Evolutionary conservation across 2,797 vertebrate species (phyloP).

Genomic region (Leuciscus waleckii): DNA sequence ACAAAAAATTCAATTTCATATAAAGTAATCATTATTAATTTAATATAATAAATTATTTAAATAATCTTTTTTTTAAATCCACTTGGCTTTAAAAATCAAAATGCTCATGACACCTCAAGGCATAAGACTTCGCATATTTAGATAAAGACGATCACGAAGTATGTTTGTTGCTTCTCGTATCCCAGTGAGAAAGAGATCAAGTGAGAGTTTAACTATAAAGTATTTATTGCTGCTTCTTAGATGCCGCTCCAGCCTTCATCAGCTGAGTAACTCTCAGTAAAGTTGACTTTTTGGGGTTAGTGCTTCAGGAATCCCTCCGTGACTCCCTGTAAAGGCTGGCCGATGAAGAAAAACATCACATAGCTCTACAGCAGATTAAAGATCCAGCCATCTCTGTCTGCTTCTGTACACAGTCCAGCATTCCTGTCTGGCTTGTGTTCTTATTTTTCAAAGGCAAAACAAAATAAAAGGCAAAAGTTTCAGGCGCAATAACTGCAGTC

Average conservation of each 20-base stretch:
- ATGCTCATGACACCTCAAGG: neutral
- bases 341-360: slow-evolving; percentile 54
- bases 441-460: slow-evolving; percentile 22
- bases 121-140: neutral
- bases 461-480: slow-evolving; percentile 12
- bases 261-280: slow-evolving; percentile 65
- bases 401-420: slow-evolving; percentile 28
- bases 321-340: slow-evolving; percentile 36
- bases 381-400: slow-evolving; percentile 31
- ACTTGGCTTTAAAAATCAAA: neutral
- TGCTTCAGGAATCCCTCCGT: slow-evolving; percentile 64
- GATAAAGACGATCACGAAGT: neutral
- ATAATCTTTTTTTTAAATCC: neutral
- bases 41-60: neutral
- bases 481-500: neutral
- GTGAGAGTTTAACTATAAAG: slow-evolving; percentile 26
- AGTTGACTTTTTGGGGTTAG: slow-evolving; percentile 77
- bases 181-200: neutral
- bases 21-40: neutral
- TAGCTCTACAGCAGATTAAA: slow-evolving; percentile 57
- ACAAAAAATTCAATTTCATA: neutral
- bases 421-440: slow-evolving; percentile 21
- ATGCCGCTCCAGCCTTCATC: slow-evolving; percentile 67
- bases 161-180: slow-evolving; percentile 9
- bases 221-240: slow-evolving; percentile 58